Base-by-base conservation (phyloP, 2,888 invertebrate species). In the Hydraecia micacea region DNA sequence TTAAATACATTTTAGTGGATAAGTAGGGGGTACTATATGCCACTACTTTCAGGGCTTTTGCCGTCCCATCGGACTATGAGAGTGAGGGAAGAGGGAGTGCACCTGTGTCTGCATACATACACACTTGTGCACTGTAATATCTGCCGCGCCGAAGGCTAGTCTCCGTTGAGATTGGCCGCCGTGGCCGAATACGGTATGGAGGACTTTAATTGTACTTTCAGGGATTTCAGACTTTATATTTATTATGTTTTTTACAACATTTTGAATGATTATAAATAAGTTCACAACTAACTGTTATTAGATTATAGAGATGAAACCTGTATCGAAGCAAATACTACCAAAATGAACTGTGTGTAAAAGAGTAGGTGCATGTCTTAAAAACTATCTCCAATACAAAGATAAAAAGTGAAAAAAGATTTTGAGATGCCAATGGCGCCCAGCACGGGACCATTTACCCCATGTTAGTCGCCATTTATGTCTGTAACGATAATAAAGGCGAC, bases 401-500 rank as follows among this genome's bases (percentile, higher is more conserved):
- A 0, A 32, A 36, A 36, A 75, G 4, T 8, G 8, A 25, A 46
- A 36, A 25, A 39, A 18, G 11, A 39, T 39, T 18, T 0, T 25
- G 11, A 66, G 18, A 42, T 7, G 18, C 7, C 13, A 62, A 52
- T 78, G 78, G 70, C 70, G 79, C 70, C 39, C 60, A 70, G 21
- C 42, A 62, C 11, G 68, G 60, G 77, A 11, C 42, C 2, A 36
- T 3, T 8, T n/a, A n/a, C 21, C 32, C 39, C 62, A 11, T 32
- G 42, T n/a, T 77, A 60, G 78, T 79, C 62, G 62, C 49, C 77
- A 78, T 39, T 67, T 28, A 58, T 5, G 32, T 18, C 5, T 21
- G 13, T 21, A 21, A 46, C 4, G 32, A 36, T 73, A 66, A 32
- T 36, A n/a, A 36, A 49, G 2, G 4, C 21, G 15, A 15, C 13